A percentile compares a stretch with the other conserved stretches of the same genome.
Evolutionary conservation across 1,140 invertebrate genomes (phyloP).

Genomic region (Nephila pilipes): DNA sequence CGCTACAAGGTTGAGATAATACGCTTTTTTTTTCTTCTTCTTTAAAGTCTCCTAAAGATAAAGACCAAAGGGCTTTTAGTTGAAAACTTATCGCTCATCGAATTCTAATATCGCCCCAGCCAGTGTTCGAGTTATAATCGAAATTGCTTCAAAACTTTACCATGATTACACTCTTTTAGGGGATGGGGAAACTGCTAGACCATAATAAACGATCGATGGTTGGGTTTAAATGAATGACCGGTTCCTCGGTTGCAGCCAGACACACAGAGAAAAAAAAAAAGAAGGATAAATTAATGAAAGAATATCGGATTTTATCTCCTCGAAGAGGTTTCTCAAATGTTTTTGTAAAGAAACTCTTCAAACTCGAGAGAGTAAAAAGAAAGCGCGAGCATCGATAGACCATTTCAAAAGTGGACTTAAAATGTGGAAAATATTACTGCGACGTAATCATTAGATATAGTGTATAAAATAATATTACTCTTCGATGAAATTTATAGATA

Average conservation of each 20-base stretch:
- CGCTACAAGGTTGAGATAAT: not conserved
- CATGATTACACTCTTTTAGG: not conserved
- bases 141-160: not conserved
- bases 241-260: not conserved
- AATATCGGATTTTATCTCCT: constrained; percentile 10
- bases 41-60: not conserved
- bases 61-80: constrained; percentile 1
- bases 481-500: too few relatives aligned
- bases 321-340: not conserved
- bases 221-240: not conserved
- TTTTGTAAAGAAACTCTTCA: not conserved
- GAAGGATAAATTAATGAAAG: constrained; percentile 23
- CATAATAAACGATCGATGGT: constrained; percentile 16
- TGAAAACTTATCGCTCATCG: constrained; percentile 17
- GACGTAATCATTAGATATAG: too few relatives aligned
- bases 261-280: too few relatives aligned
- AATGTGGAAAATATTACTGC: too few relatives aligned
- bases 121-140: constrained; percentile 29
- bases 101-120: not conserved
- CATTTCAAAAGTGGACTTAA: too few relatives aligned
- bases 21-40: not conserved
- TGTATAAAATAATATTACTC: too few relatives aligned
- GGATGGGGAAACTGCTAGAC: not conserved
- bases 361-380: not conserved
- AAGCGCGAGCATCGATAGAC: too few relatives aligned